A percentile compares a stretch with the other conserved stretches of the same genome.
Evolutionary conservation across 2,888 invertebrate species (phyloP).

Genomic region (Macrophya alboannulata): DNA sequence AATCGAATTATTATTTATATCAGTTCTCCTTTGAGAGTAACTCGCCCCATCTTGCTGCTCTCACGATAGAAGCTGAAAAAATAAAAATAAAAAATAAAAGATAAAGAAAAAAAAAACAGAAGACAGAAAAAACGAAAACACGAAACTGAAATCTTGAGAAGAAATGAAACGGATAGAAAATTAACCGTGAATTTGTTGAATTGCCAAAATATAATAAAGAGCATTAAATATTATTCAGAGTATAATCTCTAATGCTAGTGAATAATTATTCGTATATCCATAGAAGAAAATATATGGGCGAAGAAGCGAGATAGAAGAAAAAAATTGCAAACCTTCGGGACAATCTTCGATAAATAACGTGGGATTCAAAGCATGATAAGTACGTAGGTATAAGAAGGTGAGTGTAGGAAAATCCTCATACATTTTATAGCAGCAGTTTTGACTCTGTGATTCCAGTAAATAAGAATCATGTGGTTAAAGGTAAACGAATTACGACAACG

Average conservation of each 20-base stretch:
- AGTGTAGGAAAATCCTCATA: neutral
- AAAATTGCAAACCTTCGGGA: neutral
- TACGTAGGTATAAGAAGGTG: neutral
- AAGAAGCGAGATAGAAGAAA: neutral
- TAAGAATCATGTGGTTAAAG: constrained; percentile 18
- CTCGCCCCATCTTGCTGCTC: constrained; percentile 4
- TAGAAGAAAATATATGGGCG: neutral
- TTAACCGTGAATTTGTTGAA: neutral
- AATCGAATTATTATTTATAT: constrained; percentile 34
- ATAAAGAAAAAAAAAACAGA: neutral
- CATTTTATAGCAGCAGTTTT: constrained; percentile 43
- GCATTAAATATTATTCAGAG: neutral
- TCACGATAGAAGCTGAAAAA: neutral
- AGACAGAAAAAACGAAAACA: neutral
- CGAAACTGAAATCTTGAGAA: neutral
- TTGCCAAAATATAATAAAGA: neutral
- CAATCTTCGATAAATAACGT: neutral
- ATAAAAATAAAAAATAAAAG: neutral
- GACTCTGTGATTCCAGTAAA: constrained; percentile 23
- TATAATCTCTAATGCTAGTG: neutral
- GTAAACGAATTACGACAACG: constrained; percentile 32
- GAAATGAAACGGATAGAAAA: neutral
- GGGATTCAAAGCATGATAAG: constrained; percentile 4
- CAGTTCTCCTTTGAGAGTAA: constrained; percentile 16
- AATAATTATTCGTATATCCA: neutral